Base-by-base conservation (phyloP, 2,113 vertebrate genomes). In the Pica pica region DNA sequence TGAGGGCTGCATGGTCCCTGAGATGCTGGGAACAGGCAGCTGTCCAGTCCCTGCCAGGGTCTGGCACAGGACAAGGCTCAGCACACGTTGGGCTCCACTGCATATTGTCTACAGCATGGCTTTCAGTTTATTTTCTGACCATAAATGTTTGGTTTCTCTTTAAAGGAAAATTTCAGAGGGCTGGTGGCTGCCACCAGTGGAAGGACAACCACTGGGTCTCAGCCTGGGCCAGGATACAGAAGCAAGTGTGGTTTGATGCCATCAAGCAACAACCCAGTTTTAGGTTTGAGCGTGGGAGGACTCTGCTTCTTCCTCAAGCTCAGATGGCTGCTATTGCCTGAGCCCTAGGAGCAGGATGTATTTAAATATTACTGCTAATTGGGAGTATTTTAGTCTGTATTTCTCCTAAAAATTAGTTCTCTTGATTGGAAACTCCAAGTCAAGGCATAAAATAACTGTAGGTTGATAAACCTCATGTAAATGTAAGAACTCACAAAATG, bases 331-430 rank as follows among this genome's bases (percentile, higher is more conserved):
- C 87, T 60, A 49, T 47, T 78, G 92, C 90, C 86, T 83, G 65
- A 95, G 73, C 92, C 83, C 76, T 90, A 94, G 74, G 77, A 95
- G 91, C 94, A 95, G 89, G 89, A 95, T 87, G 37, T 92, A 91
- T 95, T 94, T 96, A 95, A 95, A 94, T 95, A 95, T 79, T 96
- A 78, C 87, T 92, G 81, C 49, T 93, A 91, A 89, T 93, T 96
- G 65, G 71, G 90, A 79, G 78, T 91, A 94, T 94, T 97, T 91
- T 89, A 89, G 31, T 78, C 81, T 87, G 41, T 59, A 28, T 89
- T 84, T 41, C 73, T 94, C 52, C 77, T 91, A 93, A 89, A 95
- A 95, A 95, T 93, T 94, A 87, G 87, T 77, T 91, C 57, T 71
- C 82, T 93, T 95, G 81, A 95, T 87, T 95, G 68, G 89, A 89